Conservation (phyloP, 2,113 vertebrate genomes). For the Tretioscincus oriximinensis region DNA sequence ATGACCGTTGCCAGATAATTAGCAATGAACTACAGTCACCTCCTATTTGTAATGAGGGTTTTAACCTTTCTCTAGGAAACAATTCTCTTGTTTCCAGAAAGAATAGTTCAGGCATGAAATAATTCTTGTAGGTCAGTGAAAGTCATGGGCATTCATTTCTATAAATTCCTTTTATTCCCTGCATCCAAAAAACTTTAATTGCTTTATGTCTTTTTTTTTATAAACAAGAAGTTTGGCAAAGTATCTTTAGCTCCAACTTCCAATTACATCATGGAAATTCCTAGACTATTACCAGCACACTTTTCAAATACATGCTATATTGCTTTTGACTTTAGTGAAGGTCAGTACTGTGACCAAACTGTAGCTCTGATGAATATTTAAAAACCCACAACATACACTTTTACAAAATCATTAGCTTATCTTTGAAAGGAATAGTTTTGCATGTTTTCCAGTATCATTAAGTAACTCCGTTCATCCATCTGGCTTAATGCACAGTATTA, state of each 20-base stretch:
- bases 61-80: background rate
- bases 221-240: background rate
- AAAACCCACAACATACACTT: background rate
- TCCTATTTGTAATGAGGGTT: background rate
- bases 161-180: background rate
- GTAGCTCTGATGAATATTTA: background rate
- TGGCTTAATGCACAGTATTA: background rate
- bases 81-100: background rate
- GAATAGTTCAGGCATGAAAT: background rate
- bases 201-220: background rate
- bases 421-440: background rate
- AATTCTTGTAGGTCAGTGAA: background rate
- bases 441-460: background rate
- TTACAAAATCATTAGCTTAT: background rate
- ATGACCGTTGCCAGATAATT: no score
- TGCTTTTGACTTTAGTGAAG: background rate
- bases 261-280: background rate
- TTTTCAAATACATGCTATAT: background rate
- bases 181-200: background rate
- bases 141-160: background rate
- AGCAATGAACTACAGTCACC: background rate
- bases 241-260: background rate
- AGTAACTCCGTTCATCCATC: background rate
- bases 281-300: background rate
- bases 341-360: background rate